These are phyloP conservation scores for Frankliniella fusca DNA, from an alignment of 2,888 invertebrate species.

Conservation along the genomic window DNA sequence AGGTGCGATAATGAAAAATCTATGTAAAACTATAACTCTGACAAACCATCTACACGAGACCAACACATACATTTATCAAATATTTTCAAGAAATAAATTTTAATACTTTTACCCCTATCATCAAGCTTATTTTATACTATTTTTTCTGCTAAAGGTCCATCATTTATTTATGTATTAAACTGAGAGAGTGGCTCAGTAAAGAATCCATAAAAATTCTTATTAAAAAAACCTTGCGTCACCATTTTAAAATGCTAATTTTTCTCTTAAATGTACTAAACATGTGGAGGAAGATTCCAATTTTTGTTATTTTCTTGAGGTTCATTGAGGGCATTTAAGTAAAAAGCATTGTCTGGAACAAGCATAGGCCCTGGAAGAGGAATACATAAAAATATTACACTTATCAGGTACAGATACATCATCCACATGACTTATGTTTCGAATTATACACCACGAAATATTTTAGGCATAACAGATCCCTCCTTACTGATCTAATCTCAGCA, in stretches of 20 bases:
- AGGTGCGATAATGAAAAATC: background rate
- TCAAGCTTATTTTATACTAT: background rate
- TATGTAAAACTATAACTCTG: background rate
- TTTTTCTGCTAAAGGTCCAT: background rate
- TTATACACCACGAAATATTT: too few species aligned
- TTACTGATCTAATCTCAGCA: too few species aligned
- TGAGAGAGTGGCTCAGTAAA: background rate
- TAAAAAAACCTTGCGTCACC: background rate
- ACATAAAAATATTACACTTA: background rate
- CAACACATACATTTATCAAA: background rate
- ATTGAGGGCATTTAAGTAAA: background rate
- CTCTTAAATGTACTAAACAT: background rate
- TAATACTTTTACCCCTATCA: fast-evolving
- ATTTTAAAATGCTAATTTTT: background rate
- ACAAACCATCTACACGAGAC: background rate
- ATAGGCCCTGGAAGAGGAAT: background rate
- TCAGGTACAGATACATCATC: too few species aligned
- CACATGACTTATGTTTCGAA: too few species aligned
- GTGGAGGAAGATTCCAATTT: background rate
- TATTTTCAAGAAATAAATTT: background rate
- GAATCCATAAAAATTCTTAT: background rate
- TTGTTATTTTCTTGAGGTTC: background rate
- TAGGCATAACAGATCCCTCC: too few species aligned
- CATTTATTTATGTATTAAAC: background rate
- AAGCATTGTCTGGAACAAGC: background rate